phyloP scores from a whole-genome alignment of 2,797 vertebrate species.

The Mus caroli region DNA sequence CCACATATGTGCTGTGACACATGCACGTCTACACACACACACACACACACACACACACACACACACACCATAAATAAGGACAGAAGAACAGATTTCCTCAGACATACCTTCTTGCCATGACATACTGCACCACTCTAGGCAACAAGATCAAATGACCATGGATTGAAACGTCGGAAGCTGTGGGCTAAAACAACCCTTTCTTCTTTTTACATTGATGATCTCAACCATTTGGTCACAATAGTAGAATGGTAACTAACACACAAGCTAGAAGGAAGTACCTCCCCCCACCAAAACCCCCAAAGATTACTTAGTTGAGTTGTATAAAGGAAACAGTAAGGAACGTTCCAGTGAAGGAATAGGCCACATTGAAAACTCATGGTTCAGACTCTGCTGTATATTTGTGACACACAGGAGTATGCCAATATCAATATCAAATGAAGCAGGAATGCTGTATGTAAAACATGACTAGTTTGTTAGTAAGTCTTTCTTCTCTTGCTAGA shows the following conservation, averaged over 20 bases:
- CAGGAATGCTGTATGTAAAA: neutral
- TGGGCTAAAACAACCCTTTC: neutral
- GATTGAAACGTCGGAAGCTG: neutral
- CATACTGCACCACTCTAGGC: neutral
- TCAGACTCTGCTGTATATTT: slow-evolving; percentile 20
- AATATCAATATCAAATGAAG: neutral
- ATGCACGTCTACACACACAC: neutral
- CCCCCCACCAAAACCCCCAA: neutral
- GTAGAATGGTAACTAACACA: neutral
- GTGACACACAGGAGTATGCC: neutral
- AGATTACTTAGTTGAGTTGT: neutral
- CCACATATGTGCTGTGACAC: neutral
- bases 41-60: neutral
- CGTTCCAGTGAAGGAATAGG: neutral
- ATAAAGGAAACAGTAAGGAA: neutral
- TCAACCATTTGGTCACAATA: neutral
- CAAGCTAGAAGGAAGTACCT: neutral
- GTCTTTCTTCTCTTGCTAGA: slow-evolving; percentile 15
- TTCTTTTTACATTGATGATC: neutral
- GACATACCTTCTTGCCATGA: neutral
- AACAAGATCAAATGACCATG: neutral
- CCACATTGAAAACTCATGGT: neutral
- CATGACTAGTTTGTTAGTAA: neutral
- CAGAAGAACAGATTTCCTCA: neutral
- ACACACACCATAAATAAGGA: neutral